phyloP scores from a whole-genome alignment of 2,797 vertebrate genomes.

The Sciaenops ocellatus region DNA sequence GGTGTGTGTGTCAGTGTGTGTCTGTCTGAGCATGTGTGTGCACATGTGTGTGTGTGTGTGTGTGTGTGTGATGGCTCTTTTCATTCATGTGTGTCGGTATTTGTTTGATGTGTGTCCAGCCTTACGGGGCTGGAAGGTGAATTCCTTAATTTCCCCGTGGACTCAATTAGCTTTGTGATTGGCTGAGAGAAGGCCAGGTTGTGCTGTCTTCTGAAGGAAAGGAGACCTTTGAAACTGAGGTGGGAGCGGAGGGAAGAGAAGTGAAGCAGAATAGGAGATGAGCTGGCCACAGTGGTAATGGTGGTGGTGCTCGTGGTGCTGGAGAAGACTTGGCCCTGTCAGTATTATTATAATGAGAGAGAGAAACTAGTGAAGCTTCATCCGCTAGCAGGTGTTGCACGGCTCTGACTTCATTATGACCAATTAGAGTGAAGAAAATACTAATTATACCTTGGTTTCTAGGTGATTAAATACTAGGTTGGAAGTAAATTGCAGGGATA shows the following conservation, averaged over 20 bases:
- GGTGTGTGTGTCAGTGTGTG: conserved; percentile 57
- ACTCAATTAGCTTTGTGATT: conserved; percentile 87
- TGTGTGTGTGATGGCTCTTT: conserved; percentile 34
- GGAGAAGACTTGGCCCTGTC: conserved; percentile 69
- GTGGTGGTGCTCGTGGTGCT: conserved; percentile 50
- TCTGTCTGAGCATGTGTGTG: conserved; percentile 31
- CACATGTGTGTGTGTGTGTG: conserved; percentile 2
- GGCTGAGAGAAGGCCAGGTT: conserved; percentile 85
- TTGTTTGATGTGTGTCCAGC: conserved; percentile 87
- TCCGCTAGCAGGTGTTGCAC: conserved; percentile 77
- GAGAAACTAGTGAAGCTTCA: conserved; percentile 68
- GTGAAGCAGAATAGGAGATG: conserved; percentile 82
- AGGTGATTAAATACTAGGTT: conserved; percentile 79
- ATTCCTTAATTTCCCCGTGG: conserved; percentile 84
- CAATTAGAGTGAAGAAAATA: conserved; percentile 83
- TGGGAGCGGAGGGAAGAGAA: conserved; percentile 65
- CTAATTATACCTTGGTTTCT: conserved; percentile 78
- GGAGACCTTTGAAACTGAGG: conserved; percentile 83
- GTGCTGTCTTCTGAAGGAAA: conserved; percentile 79
- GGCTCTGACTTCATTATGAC: conserved; percentile 79
- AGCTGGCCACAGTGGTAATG: conserved; percentile 76
- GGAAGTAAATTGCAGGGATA: conserved; percentile 80
- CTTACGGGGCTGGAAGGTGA: conserved; percentile 84
- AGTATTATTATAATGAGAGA: conserved; percentile 78
- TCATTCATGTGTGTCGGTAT: conserved; percentile 80